Conservation (phyloP, 2,888 invertebrate genomes). For the Rhodophaea formosa region DNA sequence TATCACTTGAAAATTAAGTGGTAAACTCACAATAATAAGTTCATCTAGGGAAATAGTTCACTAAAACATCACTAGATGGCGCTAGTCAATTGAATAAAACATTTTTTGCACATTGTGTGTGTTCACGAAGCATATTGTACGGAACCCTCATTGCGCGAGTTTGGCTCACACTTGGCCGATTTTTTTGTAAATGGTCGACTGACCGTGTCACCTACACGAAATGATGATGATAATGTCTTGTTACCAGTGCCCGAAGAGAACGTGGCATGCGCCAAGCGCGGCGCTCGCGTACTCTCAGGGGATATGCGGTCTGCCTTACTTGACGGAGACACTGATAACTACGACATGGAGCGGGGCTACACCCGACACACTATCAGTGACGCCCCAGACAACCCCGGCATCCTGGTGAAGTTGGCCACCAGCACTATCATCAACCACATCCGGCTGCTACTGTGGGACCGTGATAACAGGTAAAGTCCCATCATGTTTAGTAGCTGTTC, state of each 20-base stretch:
- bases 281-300: constrained; percentile 93
- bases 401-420: constrained; percentile 90
- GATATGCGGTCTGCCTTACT: constrained; percentile 94
- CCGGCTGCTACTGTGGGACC: constrained; percentile 95
- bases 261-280: constrained; percentile 90
- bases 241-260: constrained; percentile 92
- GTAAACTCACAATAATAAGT: no score
- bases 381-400: constrained; percentile 85
- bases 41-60: no score
- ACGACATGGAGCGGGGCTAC: constrained; percentile 96
- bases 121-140: no score
- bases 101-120: no score
- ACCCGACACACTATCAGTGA: constrained; percentile 93
- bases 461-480: constrained; percentile 85
- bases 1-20: no score
- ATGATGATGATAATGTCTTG: background rate
- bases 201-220: no score
- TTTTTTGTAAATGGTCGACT: no score
- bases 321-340: constrained; percentile 92
- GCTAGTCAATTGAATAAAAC: no score
- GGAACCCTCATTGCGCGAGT: no score
- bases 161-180: no score
- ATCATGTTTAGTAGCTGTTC: no score
- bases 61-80: no score
- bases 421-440: constrained; percentile 96